phyloP scores from a whole-genome alignment of 1,140 invertebrate genomes.

The Dinoponera quadriceps region DNA sequence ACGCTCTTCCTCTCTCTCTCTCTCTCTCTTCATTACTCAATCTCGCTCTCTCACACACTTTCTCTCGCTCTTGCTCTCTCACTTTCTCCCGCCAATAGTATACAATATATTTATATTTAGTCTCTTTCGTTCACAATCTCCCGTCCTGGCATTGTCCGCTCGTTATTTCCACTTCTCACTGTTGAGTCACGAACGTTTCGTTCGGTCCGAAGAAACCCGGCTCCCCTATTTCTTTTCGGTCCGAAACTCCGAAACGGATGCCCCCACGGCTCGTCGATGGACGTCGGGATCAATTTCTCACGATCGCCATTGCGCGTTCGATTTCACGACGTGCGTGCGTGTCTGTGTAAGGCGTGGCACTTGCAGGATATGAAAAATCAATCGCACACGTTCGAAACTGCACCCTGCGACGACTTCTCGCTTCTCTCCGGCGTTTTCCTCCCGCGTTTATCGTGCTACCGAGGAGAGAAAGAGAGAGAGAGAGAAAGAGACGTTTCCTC shows the following conservation, averaged over 20 bases:
- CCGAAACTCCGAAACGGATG: slow-evolving; percentile 5
- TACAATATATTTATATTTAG: slow-evolving; percentile 55
- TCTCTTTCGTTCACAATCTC: slow-evolving; percentile 46
- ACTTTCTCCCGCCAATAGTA: background rate
- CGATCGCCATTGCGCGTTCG: slow-evolving; percentile 24
- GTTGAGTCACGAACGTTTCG: slow-evolving; percentile 10
- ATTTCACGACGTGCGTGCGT: slow-evolving; percentile 50
- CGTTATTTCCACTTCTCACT: background rate
- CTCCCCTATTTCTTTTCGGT: background rate
- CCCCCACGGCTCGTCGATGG: background rate
- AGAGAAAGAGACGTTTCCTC: too few relatives aligned
- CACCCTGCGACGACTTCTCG: slow-evolving; percentile 3
- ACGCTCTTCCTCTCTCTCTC: slow-evolving; percentile 3
- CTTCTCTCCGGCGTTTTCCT: background rate
- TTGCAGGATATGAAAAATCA: slow-evolving; percentile 71
- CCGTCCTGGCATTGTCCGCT: background rate
- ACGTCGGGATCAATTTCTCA: slow-evolving; percentile 6
- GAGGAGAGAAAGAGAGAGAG: too few relatives aligned
- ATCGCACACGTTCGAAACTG: slow-evolving; percentile 43
- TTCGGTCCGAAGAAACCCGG: slow-evolving; percentile 39
- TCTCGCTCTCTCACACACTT: background rate
- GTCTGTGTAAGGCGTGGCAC: slow-evolving; percentile 70
- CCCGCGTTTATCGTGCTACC: background rate
- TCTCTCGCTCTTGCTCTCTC: too few relatives aligned
- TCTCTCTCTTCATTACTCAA: slow-evolving; percentile 25